A percentile compares a stretch with the other conserved stretches of the same genome.
Conservation (phyloP, 2,113 vertebrate genomes). For the Brachypteracias leptosomus region DNA sequence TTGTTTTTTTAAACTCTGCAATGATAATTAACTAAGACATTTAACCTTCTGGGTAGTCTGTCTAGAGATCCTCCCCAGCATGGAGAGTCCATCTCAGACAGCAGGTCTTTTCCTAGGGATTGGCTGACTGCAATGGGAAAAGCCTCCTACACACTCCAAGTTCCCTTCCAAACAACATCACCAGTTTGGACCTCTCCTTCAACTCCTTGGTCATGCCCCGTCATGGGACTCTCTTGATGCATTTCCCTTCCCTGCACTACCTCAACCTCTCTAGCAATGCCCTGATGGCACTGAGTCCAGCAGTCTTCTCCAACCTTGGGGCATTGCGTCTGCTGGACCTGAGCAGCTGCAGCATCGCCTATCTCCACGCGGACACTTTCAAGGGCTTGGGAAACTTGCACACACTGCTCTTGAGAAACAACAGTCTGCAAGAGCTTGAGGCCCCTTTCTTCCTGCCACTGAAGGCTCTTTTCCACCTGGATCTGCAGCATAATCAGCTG, state of each 20-base stretch:
- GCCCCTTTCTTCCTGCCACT: not conserved
- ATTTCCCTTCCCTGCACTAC: conserved; percentile 35
- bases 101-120: conserved; percentile 45
- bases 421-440: conserved; percentile 32
- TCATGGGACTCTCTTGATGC: conserved; percentile 33
- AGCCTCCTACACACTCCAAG: conserved; percentile 34
- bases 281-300: conserved; percentile 71
- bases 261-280: conserved; percentile 74
- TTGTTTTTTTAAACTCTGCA: not conserved
- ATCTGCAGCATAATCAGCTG: conserved; percentile 39
- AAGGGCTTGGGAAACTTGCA: conserved; percentile 58
- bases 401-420: conserved; percentile 60
- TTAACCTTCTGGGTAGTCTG: not conserved
- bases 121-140: conserved; percentile 57
- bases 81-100: not conserved
- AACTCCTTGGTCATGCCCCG: conserved; percentile 56
- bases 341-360: conserved; percentile 62
- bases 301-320: conserved; percentile 56
- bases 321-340: conserved; percentile 63
- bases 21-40: not conserved
- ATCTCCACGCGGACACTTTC: conserved; percentile 41
- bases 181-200: conserved; percentile 61
- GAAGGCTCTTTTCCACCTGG: conserved; percentile 45
- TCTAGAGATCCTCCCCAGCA: not conserved
- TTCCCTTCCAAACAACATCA: conserved; percentile 66